These are phyloP conservation scores for Mormyrus proboscirostris DNA, from an alignment of 2,797 vertebrate species.

Conservation along the genomic window DNA sequence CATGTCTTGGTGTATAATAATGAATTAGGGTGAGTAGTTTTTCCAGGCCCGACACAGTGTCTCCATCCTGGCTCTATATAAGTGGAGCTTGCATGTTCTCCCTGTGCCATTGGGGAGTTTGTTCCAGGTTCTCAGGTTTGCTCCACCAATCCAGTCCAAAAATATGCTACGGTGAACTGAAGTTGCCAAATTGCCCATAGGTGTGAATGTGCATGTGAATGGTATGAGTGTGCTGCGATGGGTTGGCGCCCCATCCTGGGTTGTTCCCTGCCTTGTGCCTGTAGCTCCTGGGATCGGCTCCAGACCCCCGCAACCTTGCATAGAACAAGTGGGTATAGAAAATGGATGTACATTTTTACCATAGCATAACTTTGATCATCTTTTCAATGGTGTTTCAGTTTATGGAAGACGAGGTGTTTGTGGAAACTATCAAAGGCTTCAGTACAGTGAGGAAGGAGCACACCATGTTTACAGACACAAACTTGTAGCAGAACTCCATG, in stretches of 20 bases:
- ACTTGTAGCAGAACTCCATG: slow-evolving; percentile 58
- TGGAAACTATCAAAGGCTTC: slow-evolving; percentile 90
- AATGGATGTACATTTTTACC: not conserved
- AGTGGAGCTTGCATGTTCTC: not conserved
- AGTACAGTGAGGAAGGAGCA: slow-evolving; percentile 93
- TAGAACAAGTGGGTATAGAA: not conserved
- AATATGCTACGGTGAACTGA: not conserved
- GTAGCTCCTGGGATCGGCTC: not conserved
- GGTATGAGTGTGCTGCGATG: not conserved
- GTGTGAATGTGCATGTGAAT: not conserved
- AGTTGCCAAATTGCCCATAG: not conserved
- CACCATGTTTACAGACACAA: slow-evolving; percentile 92
- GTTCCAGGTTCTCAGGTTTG: not conserved
- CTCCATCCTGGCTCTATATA: not conserved
- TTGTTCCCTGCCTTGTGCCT: not conserved
- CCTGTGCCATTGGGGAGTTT: not conserved
- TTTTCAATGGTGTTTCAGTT: slow-evolving; percentile 55
- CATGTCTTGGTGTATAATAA: not conserved
- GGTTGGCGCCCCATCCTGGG: not conserved
- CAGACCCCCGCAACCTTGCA: not conserved
- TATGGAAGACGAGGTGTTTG: slow-evolving; percentile 84
- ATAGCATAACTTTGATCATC: not conserved
- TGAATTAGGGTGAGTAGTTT: not conserved
- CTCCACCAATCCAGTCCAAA: not conserved
- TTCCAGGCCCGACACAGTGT: not conserved